Evolutionary conservation across 2,797 vertebrate genomes (phyloP).

Genomic region (Anas flavirostris): DNA sequence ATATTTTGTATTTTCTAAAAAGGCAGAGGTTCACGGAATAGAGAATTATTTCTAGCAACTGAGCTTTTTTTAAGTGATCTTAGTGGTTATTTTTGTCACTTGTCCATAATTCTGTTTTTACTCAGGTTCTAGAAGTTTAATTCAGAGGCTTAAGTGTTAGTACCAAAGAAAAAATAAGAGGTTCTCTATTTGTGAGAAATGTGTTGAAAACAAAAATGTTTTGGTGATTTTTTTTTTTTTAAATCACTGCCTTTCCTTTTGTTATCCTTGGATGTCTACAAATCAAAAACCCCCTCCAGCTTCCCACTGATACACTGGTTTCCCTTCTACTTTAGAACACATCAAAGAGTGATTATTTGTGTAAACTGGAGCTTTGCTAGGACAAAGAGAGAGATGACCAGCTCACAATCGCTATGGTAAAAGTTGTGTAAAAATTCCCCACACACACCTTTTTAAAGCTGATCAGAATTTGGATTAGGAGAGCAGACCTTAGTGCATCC

Average conservation of each 20-base stretch:
- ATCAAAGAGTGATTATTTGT: not conserved
- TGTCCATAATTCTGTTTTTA: not conserved
- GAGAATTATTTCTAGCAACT: not conserved
- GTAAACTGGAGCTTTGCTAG: not conserved
- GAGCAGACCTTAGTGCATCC: not conserved
- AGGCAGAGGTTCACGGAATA: not conserved
- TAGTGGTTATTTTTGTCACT: not conserved
- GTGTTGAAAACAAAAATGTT: not conserved
- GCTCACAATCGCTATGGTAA: not conserved
- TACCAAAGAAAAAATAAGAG: not conserved
- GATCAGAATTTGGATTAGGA: not conserved
- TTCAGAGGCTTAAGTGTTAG: not conserved
- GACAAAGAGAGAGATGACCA: not conserved
- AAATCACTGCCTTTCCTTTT: not conserved
- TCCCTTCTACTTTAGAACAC: not conserved
- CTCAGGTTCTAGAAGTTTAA: not conserved
- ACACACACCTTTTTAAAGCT: not conserved
- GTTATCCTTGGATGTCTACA: not conserved
- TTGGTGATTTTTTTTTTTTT: not conserved
- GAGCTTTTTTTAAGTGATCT: not conserved
- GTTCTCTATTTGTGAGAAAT: not conserved
- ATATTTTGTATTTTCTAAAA: not conserved
- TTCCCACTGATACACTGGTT: not conserved
- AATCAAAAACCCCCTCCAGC: not conserved
- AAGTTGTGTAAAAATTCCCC: not conserved